Conservation (phyloP, 1,140 invertebrate species). For the Pseudomyrmex gracilis region DNA sequence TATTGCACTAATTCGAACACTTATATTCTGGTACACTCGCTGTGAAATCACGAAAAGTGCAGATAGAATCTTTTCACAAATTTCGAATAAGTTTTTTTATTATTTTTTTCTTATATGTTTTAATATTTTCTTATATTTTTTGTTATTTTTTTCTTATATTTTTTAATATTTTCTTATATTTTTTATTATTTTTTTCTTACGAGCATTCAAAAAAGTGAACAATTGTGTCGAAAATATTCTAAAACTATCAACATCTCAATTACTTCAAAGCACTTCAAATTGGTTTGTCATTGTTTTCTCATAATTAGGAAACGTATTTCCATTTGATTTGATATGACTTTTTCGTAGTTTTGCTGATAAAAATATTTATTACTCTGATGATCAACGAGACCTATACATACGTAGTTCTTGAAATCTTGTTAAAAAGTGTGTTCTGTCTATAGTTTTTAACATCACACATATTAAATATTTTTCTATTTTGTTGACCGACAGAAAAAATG, state of each 20-base stretch:
- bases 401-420: neutral
- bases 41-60: conserved; percentile 46
- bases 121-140: too few species aligned
- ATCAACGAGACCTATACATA: conserved; percentile 51
- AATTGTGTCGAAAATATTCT: too few species aligned
- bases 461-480: conserved; percentile 36
- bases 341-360: conserved; percentile 26
- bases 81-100: too few species aligned
- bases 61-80: conserved; percentile 4
- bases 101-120: too few species aligned
- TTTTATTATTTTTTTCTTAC: too few species aligned
- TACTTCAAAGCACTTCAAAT: neutral
- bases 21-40: conserved; percentile 51
- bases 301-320: conserved; percentile 52
- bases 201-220: too few species aligned
- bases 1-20: conserved; percentile 66
- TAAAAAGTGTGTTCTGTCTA: conserved; percentile 1
- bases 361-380: conserved; percentile 74
- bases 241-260: neutral
- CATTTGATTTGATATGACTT: conserved; percentile 63
- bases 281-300: neutral
- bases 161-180: too few species aligned
- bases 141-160: too few species aligned
- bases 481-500: neutral
- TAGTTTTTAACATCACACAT: neutral